phyloP scores from a whole-genome alignment of 2,797 vertebrate genomes.

The Sciurus carolinensis region DNA sequence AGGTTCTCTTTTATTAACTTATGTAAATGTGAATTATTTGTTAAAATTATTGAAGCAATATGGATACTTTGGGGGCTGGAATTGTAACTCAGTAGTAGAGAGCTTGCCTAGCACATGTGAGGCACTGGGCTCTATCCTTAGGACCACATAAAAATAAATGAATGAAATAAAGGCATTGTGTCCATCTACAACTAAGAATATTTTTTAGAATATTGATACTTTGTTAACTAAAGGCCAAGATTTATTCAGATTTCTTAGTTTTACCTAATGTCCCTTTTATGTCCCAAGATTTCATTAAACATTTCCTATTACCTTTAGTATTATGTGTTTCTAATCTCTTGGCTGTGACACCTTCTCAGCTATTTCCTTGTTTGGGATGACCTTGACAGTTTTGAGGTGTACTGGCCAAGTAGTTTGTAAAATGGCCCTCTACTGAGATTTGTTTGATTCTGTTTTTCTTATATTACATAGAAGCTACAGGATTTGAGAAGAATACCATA shows the following conservation, averaged over 20 bases:
- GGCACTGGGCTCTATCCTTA: too few species aligned
- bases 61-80: background rate
- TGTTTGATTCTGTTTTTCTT: background rate
- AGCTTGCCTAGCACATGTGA: too few species aligned
- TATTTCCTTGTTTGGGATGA: slow-evolving; percentile 34
- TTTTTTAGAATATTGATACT: background rate
- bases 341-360: background rate
- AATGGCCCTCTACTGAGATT: background rate
- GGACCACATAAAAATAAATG: too few species aligned
- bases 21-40: background rate
- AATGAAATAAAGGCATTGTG: too few species aligned
- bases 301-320: background rate
- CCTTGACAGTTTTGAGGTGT: background rate
- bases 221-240: background rate
- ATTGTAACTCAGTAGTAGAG: too few species aligned
- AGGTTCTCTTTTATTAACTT: background rate
- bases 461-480: background rate
- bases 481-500: background rate
- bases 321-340: background rate
- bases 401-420: background rate
- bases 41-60: slow-evolving; percentile 43
- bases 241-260: slow-evolving; percentile 41
- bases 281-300: background rate
- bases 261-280: background rate
- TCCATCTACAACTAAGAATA: too few species aligned